These are phyloP conservation scores for Hepsetus odoe DNA, from an alignment of 2,113 vertebrate species.

Conservation along the genomic window DNA sequence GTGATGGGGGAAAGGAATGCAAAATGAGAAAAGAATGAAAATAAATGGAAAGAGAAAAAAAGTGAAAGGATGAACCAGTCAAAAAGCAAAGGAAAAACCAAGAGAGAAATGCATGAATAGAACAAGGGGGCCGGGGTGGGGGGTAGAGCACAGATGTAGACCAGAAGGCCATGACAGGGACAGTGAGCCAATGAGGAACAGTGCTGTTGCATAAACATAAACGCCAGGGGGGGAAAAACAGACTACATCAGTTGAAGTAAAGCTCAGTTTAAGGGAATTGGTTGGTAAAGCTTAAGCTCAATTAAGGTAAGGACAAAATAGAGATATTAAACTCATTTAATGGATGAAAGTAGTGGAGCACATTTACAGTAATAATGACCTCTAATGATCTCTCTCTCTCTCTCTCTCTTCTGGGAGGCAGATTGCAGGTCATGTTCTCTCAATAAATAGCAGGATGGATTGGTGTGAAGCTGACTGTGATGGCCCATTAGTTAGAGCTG, in stretches of 20 bases:
- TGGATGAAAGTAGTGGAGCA: slow-evolving; percentile 5
- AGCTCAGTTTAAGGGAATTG: slow-evolving; percentile 17
- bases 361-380: slow-evolving; percentile 31
- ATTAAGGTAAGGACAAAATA: slow-evolving; percentile 44
- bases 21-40: slow-evolving; percentile 41
- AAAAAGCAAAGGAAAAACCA: background rate
- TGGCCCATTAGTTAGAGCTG: slow-evolving; percentile 34
- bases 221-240: slow-evolving; percentile 17
- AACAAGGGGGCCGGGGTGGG: background rate
- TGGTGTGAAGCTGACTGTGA: slow-evolving; percentile 11
- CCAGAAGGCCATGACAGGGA: slow-evolving; percentile 23
- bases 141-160: slow-evolving; percentile 22
- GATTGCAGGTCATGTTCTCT: slow-evolving; percentile 23
- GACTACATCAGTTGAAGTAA: background rate
- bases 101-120: background rate
- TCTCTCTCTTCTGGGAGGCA: slow-evolving; percentile 5
- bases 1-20: slow-evolving; percentile 11
- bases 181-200: slow-evolving; percentile 19
- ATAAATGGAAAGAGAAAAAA: slow-evolving; percentile 25
- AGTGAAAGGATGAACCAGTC: slow-evolving; percentile 13
- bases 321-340: slow-evolving; percentile 51
- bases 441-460: slow-evolving; percentile 36
- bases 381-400: background rate
- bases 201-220: slow-evolving; percentile 24
- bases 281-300: slow-evolving; percentile 36